Evolutionary conservation across 2,113 vertebrate species (phyloP), one percentile per base, ranked within the genome.

Genomic region (Grallaria varia): DNA sequence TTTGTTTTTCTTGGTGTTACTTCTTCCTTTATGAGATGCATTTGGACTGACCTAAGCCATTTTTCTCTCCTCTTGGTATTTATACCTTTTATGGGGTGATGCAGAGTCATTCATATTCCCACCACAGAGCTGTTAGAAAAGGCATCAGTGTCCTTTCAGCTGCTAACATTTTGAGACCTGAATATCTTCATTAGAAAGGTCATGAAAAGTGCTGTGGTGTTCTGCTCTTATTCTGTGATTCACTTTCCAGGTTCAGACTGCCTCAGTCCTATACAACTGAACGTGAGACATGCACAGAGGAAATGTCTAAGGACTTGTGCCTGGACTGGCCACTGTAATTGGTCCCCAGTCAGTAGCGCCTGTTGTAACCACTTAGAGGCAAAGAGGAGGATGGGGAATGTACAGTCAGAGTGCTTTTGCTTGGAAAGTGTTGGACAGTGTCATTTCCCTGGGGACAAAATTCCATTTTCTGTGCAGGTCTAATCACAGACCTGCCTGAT

Each of bases 401-500:
- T 72, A 24, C 42, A 37, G 45, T 35, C 25, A 58, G 52, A 79
- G 33, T 52, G 49, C 22, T 73, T 95, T 87, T 68, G 16, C 56
- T 64, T 78, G 76, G 39, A 47, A 92, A 75, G 7, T 9, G 10
- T 81, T 82, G 56, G 73, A 9, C 14, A 12, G 24, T 27, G 22
- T 56, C 15, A 13, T 83, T 88, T 88, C 59, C 25, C 72, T 2
- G 4, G 35, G 42, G 67, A 88, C 63, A 66, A 81, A 97, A 96
- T 86, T 80, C 35, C 50, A 86, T 95, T 97, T 96, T 77, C 68
- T 67, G 72, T 69, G n/a, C 88, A 62, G 59, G 18, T 92, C 37
- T 93, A 95, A 92, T 94, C 94, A 72, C 85, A 85, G 49, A 59
- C 69, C 14, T 64, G 31, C 24, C 66, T 95, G 93, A 97, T 97